Evolutionary conservation across 2,797 vertebrate genomes (phyloP), one percentile per base, ranked within the genome.

Genomic region (Poeciliopsis gracilis): DNA sequence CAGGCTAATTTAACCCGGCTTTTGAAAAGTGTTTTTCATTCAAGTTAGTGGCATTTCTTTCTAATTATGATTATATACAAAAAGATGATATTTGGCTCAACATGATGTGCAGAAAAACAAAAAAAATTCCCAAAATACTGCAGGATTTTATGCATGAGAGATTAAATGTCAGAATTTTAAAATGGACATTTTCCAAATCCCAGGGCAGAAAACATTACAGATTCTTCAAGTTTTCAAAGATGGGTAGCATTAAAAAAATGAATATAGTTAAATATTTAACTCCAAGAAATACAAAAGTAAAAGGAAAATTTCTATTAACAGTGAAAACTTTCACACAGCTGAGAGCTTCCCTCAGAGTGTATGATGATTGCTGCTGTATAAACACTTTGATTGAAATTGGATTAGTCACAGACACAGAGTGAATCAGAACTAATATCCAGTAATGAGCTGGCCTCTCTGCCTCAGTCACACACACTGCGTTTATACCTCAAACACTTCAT

Each of bases 341-440:
- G 30, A 36, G 28, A 36, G 8, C 7, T 72, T 49, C 28, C 28
- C n/a, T 28, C 13, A 36, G 18, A 72, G 4, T 18, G 9, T 2
- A 28, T 10, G 30, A 36, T 49, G 46, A 11, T 23, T 36, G 16
- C 33, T 33, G 71, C 30, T 20, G 16, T 23, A 23, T 51, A 20
- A 72, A 72, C 23, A 72, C 69, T 72, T 72, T 72, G 30, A 49
- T 49, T 51, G 61, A 36, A 30, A 72, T 2, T 8, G 30, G 47
- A 72, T 72, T 49, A 72, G 70, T 72, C 45, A 33, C 70, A 72
- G 45, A 63, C 61, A 63, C 61, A 30, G 45, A 72, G 15, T 47
- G 28, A 49, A 51, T 72, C 18, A 72, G 71, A 72, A 20, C 28
- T 72, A 72, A 72, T 51, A 36, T 51, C 30, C 71, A 51, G 46